Conservation (phyloP, 2,888 invertebrate genomes). For the Gisinianus flammeolus region DNA sequence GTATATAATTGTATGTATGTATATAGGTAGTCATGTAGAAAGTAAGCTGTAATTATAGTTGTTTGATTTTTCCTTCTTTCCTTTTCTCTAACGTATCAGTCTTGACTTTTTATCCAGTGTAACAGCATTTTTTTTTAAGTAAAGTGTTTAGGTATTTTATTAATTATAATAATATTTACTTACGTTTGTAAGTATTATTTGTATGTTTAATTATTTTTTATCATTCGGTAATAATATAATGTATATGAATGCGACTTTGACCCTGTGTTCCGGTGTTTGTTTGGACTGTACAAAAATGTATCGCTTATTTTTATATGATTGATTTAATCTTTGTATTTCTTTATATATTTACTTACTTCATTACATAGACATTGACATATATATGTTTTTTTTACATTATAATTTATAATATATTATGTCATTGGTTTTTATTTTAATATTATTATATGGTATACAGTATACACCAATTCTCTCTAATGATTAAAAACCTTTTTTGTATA, state of each 20-base stretch:
- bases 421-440: background rate
- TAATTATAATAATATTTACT: background rate
- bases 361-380: too few relatives aligned
- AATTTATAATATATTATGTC: background rate
- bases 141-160: background rate
- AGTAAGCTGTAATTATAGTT: too few relatives aligned
- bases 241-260: slow-evolving; percentile 34
- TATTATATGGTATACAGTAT: background rate
- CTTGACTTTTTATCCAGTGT: slow-evolving; percentile 33
- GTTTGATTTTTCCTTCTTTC: too few relatives aligned
- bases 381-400: too few relatives aligned
- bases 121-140: slow-evolving; percentile 23
- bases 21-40: too few relatives aligned
- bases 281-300: slow-evolving; percentile 38
- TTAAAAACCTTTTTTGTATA: background rate
- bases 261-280: slow-evolving; percentile 40
- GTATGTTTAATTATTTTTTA: too few relatives aligned
- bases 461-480: background rate
- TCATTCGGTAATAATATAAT: slow-evolving; percentile 15
- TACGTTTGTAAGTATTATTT: background rate
- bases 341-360: background rate
- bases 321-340: slow-evolving; percentile 24
- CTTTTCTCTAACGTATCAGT: slow-evolving; percentile 21
- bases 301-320: slow-evolving; percentile 32
- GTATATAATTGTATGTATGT: background rate